Percentiles rank a stretch among this genome's conserved stretches.
Evolutionary conservation across 2,888 invertebrate genomes (phyloP).

Genomic region (Yponomeuta evonymella): DNA sequence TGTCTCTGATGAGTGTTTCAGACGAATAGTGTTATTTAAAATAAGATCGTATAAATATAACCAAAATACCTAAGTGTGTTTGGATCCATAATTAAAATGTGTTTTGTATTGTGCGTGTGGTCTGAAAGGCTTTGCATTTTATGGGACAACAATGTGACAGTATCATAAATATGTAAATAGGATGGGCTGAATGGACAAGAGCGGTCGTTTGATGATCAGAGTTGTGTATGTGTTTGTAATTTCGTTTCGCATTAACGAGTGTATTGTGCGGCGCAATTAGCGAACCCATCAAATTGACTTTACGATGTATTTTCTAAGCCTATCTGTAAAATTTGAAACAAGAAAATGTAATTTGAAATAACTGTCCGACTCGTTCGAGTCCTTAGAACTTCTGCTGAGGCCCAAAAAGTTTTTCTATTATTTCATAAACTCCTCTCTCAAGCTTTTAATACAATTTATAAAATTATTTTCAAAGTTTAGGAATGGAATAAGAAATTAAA

Average conservation of each 20-base stretch:
- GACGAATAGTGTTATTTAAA: too few relatives aligned
- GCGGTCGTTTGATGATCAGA: slow-evolving; percentile 10
- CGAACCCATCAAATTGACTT: not conserved
- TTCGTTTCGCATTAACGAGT: not conserved
- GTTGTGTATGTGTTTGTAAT: slow-evolving; percentile 5
- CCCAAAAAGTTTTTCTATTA: slow-evolving; percentile 7
- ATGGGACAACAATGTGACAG: slow-evolving; percentile 8
- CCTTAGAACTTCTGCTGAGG: not conserved
- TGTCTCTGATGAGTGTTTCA: too few relatives aligned
- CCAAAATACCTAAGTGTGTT: not conserved
- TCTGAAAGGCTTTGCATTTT: slow-evolving; percentile 6
- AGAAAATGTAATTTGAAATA: not conserved
- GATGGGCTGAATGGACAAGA: slow-evolving; percentile 3
- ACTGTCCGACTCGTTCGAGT: not conserved
- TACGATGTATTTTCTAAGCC: not conserved
- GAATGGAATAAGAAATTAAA: slow-evolving; percentile 40
- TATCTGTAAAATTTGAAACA: not conserved
- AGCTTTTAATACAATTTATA: slow-evolving; percentile 4
- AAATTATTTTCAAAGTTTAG: not conserved
- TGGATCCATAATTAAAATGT: slow-evolving; percentile 1
- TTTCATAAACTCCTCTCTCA: not conserved
- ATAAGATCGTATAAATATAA: not conserved
- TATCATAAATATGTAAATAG: slow-evolving; percentile 15
- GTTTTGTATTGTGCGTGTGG: slow-evolving; percentile 1
- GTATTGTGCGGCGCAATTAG: slow-evolving; percentile 2